These are phyloP conservation scores for Leucosticte australis DNA, from an alignment of 2,113 vertebrate genomes.

Conservation along the genomic window DNA sequence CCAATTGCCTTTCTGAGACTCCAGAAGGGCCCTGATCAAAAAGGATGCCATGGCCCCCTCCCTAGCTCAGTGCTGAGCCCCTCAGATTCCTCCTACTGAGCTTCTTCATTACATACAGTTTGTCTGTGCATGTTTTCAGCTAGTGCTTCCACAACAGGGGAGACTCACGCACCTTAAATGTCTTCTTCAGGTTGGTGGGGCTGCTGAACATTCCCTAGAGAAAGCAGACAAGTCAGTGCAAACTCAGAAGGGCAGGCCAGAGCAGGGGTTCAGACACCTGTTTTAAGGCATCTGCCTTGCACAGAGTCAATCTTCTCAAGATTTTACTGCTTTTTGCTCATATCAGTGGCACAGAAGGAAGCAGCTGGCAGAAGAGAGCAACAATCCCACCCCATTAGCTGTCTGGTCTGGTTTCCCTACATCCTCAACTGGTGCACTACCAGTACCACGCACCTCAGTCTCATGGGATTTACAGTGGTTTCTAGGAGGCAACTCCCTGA, in stretches of 20 bases:
- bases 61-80: not conserved
- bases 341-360: not conserved
- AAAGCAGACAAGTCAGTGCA: not conserved
- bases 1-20: not conserved
- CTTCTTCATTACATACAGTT: not conserved
- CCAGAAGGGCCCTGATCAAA: not conserved
- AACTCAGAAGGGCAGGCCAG: not conserved
- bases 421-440: not conserved
- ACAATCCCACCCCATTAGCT: not conserved
- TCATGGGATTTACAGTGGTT: not conserved
- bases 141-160: not conserved
- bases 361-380: not conserved
- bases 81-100: not conserved
- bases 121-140: not conserved
- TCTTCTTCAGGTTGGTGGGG: slow-evolving; percentile 90
- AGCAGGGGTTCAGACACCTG: not conserved
- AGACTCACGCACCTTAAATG: slow-evolving; percentile 84
- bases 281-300: not conserved
- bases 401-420: not conserved
- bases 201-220: slow-evolving; percentile 91
- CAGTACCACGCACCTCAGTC: not conserved
- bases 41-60: not conserved
- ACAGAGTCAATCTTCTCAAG: not conserved
- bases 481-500: not conserved
- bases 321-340: not conserved